These are phyloP conservation scores for Hirtodrosophila duncani DNA, from an alignment of 2,888 invertebrate genomes.

Conservation along the genomic window DNA sequence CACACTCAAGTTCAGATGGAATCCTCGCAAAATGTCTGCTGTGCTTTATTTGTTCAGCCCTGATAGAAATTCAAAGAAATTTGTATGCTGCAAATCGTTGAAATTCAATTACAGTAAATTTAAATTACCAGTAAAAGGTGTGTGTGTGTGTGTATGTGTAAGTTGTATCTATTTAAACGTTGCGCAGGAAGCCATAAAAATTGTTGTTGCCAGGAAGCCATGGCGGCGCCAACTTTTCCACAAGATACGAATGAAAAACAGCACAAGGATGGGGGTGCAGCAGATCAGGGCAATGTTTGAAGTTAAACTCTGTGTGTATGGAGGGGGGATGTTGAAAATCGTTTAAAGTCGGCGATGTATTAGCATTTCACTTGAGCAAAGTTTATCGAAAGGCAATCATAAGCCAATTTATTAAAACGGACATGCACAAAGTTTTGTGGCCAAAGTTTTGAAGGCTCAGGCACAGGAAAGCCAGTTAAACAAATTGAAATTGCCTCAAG, in stretches of 20 bases:
- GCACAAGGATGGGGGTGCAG: background rate
- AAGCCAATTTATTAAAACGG: conserved; percentile 61
- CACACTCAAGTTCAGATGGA: too few relatives aligned
- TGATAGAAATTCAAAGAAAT: background rate
- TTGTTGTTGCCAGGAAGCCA: conserved; percentile 51
- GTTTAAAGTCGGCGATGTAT: conserved; percentile 45
- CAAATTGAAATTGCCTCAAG: conserved; percentile 7
- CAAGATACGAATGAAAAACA: conserved; percentile 32
- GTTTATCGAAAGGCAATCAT: conserved; percentile 60
- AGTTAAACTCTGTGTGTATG: background rate
- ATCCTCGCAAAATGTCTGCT: too few relatives aligned
- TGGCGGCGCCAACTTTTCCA: conserved; percentile 36
- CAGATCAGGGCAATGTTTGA: background rate
- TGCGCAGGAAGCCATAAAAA: conserved; percentile 62
- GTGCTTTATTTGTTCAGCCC: too few relatives aligned
- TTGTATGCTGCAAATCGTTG: conserved; percentile 40
- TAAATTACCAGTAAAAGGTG: conserved; percentile 43
- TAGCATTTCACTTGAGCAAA: conserved; percentile 51
- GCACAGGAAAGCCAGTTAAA: background rate
- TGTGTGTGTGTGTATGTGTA: conserved; percentile 15
- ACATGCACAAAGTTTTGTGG: conserved; percentile 47
- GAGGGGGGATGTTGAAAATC: conserved; percentile 7
- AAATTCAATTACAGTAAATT: conserved; percentile 62
- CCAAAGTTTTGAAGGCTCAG: conserved; percentile 14
- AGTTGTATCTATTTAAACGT: conserved; percentile 48